Base-by-base conservation (phyloP, 2,113 vertebrate genomes). In the Phylloscopus trochiloides region DNA sequence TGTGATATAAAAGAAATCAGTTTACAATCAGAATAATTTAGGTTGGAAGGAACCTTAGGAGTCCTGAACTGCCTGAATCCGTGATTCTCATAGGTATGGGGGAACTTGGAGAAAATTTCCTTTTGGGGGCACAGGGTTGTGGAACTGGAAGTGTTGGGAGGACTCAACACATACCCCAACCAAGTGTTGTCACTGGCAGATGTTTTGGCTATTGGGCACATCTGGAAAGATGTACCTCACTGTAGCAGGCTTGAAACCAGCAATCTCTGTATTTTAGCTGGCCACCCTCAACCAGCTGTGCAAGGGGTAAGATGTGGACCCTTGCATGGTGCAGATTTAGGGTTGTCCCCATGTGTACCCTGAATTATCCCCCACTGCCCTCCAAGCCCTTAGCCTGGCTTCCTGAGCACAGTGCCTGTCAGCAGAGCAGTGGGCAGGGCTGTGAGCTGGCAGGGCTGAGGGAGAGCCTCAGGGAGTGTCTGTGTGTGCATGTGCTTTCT, bases 351-450 rank as follows among this genome's bases (percentile, higher is more conserved):
- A 2, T 8, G 7, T 10, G 8, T 50, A 24, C 22, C 52, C 12
- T 20, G 34, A 61, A 31, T 90, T 52, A 36, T n/a, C 26, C 54
- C 63, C 31, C 4, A 0, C 21, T n/a, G 20, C 26, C 9, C 31
- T 38, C 43, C 61, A 52, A 5, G 17, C 70, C 2, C 0, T 21
- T 32, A 68, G 17, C 26, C 2, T 0, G 15, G 12, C 22, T 81
- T 22, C 38, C 68, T 18, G 81, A 73, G 73, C 36, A 2, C 1
- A 1, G 36, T 50, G 57, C 38, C 43, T 59, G 61, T 36, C 66
- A 71, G 79, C 48, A 67, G 43, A 43, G 40, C 13, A 2, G 58
- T 7, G 40, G 26, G 24, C 14, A 1, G 58, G 52, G 66, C 92
- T 94, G 38, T 2, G 57, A 67, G 51, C 61, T 71, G 12, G 17